Conservation (phyloP, 2,113 vertebrate genomes). For the Odobenus rosmarus region DNA sequence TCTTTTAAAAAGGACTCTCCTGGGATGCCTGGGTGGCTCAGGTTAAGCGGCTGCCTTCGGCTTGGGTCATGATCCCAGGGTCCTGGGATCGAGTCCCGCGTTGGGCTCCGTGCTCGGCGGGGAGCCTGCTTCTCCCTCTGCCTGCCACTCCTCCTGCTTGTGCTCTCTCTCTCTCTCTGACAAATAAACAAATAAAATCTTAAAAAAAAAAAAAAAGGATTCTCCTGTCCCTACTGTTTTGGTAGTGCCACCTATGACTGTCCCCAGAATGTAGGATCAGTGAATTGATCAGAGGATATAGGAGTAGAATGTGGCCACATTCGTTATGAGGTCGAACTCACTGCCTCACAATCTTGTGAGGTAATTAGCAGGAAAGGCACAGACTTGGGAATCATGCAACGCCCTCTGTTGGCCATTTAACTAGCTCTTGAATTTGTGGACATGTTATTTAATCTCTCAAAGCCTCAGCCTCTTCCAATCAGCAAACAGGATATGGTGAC, state of each 20-base stretch:
- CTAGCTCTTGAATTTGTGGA: background rate
- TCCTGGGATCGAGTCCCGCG: too few species aligned
- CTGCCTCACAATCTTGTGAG: background rate
- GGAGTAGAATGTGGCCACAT: background rate
- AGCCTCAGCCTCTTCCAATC: background rate
- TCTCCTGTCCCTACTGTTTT: conserved; percentile 3
- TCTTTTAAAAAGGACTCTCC: conserved; percentile 15
- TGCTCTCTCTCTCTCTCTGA: too few species aligned
- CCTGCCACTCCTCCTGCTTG: too few species aligned
- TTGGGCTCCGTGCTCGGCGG: too few species aligned
- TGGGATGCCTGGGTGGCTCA: background rate
- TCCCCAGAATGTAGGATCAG: background rate
- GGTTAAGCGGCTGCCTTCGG: too few species aligned
- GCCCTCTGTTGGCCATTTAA: background rate
- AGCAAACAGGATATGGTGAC: background rate
- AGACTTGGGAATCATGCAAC: background rate
- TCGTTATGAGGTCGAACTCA: background rate
- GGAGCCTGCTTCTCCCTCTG: too few species aligned
- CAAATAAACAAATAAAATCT: too few species aligned
- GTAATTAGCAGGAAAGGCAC: background rate
- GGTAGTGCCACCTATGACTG: background rate
- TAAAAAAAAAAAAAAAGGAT: background rate
- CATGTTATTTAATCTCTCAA: conserved; percentile 1
- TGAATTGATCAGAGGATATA: background rate
- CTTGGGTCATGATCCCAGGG: too few species aligned